Base-by-base conservation (phyloP, 2,888 invertebrate genomes). In the Tiliacea aurago region DNA sequence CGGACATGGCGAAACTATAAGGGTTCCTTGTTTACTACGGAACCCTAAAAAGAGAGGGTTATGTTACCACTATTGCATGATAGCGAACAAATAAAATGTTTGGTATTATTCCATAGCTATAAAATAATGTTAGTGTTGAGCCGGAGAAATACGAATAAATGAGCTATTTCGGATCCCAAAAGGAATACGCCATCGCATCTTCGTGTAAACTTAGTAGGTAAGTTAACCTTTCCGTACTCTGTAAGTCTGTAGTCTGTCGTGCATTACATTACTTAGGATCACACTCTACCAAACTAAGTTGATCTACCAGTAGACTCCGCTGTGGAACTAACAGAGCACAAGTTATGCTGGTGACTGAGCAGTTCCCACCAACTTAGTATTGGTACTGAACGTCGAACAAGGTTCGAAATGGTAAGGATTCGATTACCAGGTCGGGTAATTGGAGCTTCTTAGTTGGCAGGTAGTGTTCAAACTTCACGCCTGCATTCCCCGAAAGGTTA, bases 221-320 rank as follows among this genome's bases (percentile, higher is more conserved):
- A 79, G 68, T 61, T 73, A 66, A 75, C 61, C 79, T 59, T 58
- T 63, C 33, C 61, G 78, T 68, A 73, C 28, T 51, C 41, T n/a
- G n/a, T 9, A 45, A n/a, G 33, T 41, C 65, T 61, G 33, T 59
- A 13, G 41, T 28, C n/a, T 49, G 18, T 28, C 49, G 45, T 6
- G 18, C 41, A 43, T 72, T 23, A 72, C 47, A 55, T 78, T 63
- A 83, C 33, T 78, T 33, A 41, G 23, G 13, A 37, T 7, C 1
- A 45, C 56, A 56, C 18, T 9, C 9, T 15, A 41, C 78, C 49
- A 56, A 33, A 6, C 9, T 59, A 51, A 23, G 53, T 20, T 63
- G 49, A 23, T 7, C 71, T 47, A 28, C 20, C 3, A 37, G 5
- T 51, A 15, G 23, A 49, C 6, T 13, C 9, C 4, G 15, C 4